Conservation (phyloP, 2,113 vertebrate species). For the Lipophrys pholis region DNA sequence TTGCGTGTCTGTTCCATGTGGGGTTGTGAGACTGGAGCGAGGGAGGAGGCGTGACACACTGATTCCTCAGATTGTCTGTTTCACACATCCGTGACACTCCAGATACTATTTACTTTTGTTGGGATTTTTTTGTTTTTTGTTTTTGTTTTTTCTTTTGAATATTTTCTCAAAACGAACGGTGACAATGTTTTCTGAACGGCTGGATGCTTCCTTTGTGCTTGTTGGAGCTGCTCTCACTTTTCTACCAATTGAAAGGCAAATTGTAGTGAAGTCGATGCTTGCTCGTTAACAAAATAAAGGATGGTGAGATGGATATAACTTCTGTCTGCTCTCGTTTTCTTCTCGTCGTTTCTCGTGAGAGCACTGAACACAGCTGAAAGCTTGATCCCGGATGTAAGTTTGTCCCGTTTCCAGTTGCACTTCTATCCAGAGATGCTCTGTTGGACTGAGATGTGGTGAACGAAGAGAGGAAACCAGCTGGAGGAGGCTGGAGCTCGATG, state of each 20-base stretch:
- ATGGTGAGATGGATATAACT: slow-evolving; percentile 77
- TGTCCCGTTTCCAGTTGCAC: too few species aligned
- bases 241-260: slow-evolving; percentile 79
- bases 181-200: slow-evolving; percentile 66
- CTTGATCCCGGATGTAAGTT: too few species aligned
- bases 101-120: slow-evolving; percentile 18
- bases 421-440: too few species aligned
- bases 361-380: too few species aligned
- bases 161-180: slow-evolving; percentile 68
- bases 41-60: slow-evolving; percentile 67
- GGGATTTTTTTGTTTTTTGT: slow-evolving; percentile 7
- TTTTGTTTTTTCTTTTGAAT: slow-evolving; percentile 53
- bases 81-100: slow-evolving; percentile 68
- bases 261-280: slow-evolving; percentile 86
- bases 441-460: too few species aligned
- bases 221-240: slow-evolving; percentile 84
- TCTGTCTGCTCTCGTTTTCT: slow-evolving; percentile 34
- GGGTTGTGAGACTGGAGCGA: slow-evolving; percentile 50
- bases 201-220: slow-evolving; percentile 82
- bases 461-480: too few species aligned
- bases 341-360: not conserved
- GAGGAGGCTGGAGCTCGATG: too few species aligned
- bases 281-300: slow-evolving; percentile 88
- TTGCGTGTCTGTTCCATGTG: slow-evolving; percentile 64
- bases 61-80: slow-evolving; percentile 73